Evolutionary conservation across 2,888 invertebrate genomes (phyloP), one percentile per base, ranked within the genome.

Genomic region (Rhagium mordax): DNA sequence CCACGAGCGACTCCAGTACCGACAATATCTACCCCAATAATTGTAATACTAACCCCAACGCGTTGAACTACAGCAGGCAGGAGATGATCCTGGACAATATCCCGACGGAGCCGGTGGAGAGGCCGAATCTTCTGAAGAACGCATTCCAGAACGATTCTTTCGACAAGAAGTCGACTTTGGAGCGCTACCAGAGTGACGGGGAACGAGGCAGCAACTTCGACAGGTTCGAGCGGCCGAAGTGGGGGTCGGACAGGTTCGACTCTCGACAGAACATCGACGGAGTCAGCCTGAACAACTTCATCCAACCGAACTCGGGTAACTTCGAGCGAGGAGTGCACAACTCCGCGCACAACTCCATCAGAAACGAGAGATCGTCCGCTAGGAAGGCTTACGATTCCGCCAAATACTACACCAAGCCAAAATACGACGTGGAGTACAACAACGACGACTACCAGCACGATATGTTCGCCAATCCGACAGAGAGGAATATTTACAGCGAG

Each of bases 1-100:
- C 94, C 0, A 94, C 94, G 10, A 94, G 94, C 49, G 94, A 94
- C n/a, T 94, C 94, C 73, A 95, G 95, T 81, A 95, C 95, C 76
- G 94, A 95, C 85, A 94, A 94, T 83, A 94, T 95, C 5, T 96
- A 95, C 85, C 96, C 96, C 4, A 94, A 95, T 10, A 94, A 96
- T 79, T 96, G 96, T 85, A 95, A 94, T 83, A 94, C 95, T 3
- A 96, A 96, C 83, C 94, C 95, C 8, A 95, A 96, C 78, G 91
- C 95, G 10, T 93, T 95, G 80, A 96, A 95, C 59, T 96, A 95
- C 84, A 94, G 95, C 87, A 89, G 78, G 72, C 87, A 86, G 74
- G 88, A 86, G 73, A 87, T 87, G 87, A 87, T 87, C 86, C 83
- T 80, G 85, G 89, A 81, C 87, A 91, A 75, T 84, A 85, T 80